Base-by-base conservation (phyloP, 2,113 vertebrate species). In the Aphelocoma coerulescens region DNA sequence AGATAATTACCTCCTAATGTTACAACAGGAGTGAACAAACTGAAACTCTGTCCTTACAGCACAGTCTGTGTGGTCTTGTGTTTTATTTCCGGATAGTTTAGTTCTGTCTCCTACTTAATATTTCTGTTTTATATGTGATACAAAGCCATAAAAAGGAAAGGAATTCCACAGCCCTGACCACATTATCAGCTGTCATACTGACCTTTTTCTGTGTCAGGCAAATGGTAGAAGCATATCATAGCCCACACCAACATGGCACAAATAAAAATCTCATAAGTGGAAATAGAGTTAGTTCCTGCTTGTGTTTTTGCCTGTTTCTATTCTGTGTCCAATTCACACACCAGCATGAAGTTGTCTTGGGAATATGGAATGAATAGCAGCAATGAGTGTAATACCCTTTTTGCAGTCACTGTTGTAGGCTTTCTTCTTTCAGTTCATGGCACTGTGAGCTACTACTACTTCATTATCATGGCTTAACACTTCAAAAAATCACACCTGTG, bases 61-160 rank as follows among this genome's bases (percentile, higher is more conserved):
- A 49, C 10, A 12, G n/a, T 48, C 43, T 37, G 11, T 65, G 17
- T 54, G 15, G 20, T 78, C n/a, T 51, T 39, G 57, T 12, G 7
- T 89, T 93, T 94, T 79, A 73, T 22, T 82, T 76, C 41, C 68
- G 44, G 8, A 65, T 35, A 78, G 15, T 79, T 89, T 65, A 61
- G 8, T 37, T 89, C 62, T 68, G 14, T 57, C 32, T 88, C 20
- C 14, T 44, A 61, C 10, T 69, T 55, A 32, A 33, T 68, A 68
- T 55, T 79, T 84, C 30, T 21, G 6, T 82, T 7, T 72, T 61
- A 67, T 14, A 35, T 32, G 7, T 27, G 35, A 61, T 21, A 75
- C 2, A 88, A 79, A 88, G 13, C 17, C 41, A n/a, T n/a, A 57
- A 84, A 84, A 94, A 62, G 4, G 58, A 80, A 78, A 85, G 16